Conservation (phyloP, 2,888 invertebrate species). For the Heliconius sara region DNA sequence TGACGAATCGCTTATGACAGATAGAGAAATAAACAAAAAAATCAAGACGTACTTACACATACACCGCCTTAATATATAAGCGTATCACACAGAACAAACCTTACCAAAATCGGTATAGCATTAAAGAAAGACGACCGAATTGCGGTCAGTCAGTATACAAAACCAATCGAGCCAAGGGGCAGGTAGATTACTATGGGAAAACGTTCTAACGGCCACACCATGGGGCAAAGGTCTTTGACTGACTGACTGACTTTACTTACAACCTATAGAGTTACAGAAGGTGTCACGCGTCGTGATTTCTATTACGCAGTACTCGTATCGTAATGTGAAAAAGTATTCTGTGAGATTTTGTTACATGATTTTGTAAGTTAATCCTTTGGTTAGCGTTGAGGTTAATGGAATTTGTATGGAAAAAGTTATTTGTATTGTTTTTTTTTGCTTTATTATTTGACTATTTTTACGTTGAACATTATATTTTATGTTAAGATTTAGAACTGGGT, state of each 20-base stretch:
- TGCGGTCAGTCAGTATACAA: slow-evolving; percentile 43
- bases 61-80: not conserved
- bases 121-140: slow-evolving; percentile 41
- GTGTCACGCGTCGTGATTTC: slow-evolving; percentile 16
- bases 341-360: slow-evolving; percentile 17
- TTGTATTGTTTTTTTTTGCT: slow-evolving; percentile 6
- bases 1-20: too few relatives aligned
- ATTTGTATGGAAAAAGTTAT: not conserved
- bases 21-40: not conserved
- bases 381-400: not conserved
- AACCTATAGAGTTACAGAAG: slow-evolving; percentile 9
- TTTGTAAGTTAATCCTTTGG: slow-evolving; percentile 10
- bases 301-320: slow-evolving; percentile 10
- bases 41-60: not conserved
- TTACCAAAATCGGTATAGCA: not conserved
- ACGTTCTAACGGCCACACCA: not conserved
- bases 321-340: slow-evolving; percentile 14
- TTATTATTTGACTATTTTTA: not conserved
- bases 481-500: too few relatives aligned
- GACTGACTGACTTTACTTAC: not conserved
- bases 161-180: slow-evolving; percentile 48
- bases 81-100: not conserved
- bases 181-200: slow-evolving; percentile 35
- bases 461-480: too few relatives aligned
- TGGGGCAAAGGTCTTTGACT: slow-evolving; percentile 23